Conservation (phyloP, 1,140 invertebrate genomes). For the Brachionus sp. region DNA sequence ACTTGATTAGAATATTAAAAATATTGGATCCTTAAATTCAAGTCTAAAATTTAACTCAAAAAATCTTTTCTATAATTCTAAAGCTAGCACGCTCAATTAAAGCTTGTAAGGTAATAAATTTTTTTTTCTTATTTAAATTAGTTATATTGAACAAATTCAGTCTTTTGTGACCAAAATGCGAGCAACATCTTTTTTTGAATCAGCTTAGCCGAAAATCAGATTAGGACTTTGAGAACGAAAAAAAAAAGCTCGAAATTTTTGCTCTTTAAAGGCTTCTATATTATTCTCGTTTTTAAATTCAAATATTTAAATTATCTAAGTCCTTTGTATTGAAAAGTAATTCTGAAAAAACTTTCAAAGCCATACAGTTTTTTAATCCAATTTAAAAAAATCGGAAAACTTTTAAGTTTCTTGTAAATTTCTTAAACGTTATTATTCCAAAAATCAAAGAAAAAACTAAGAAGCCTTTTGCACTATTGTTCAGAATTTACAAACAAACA, state of each 20-base stretch:
- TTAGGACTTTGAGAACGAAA: background rate
- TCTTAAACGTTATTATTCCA: background rate
- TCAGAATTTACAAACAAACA: background rate
- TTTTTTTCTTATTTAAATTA: background rate
- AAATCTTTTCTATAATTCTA: no score
- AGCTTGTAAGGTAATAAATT: no score
- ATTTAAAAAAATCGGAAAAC: background rate
- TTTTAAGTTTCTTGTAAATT: background rate
- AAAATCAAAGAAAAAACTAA: background rate
- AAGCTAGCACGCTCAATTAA: no score
- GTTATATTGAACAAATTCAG: background rate
- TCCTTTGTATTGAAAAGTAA: background rate
- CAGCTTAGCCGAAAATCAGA: background rate
- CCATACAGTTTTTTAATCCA: background rate
- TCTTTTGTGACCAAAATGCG: background rate
- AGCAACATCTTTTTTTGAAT: background rate
- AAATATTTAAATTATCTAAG: constrained; percentile 5
- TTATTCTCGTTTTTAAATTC: background rate
- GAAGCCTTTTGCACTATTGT: background rate
- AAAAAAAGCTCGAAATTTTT: background rate
- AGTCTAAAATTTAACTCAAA: no score
- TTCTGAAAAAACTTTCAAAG: background rate
- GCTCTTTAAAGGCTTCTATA: background rate
- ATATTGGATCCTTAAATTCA: no score
- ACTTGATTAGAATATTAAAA: background rate